These are phyloP conservation scores for Passer domesticus DNA, from an alignment of 2,113 vertebrate genomes.

Conservation along the genomic window DNA sequence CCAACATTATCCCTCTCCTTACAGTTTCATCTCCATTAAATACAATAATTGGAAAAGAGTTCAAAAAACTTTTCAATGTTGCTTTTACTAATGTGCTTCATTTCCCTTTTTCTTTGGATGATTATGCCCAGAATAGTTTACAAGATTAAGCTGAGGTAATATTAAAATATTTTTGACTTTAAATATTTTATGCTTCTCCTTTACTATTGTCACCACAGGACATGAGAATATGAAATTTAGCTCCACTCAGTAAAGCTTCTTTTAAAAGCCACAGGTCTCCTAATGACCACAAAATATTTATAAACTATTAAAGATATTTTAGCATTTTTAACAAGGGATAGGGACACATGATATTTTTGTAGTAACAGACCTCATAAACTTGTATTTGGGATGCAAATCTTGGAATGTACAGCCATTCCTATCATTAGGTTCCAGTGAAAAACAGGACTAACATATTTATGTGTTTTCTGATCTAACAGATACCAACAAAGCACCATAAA, in stretches of 20 bases:
- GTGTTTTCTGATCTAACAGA: not conserved
- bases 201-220: constrained; percentile 20
- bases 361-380: not conserved
- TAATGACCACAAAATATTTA: not conserved
- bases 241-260: not conserved
- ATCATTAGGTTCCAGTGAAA: not conserved
- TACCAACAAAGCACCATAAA: not conserved
- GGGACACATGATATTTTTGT: accelerated
- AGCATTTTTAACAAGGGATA: not conserved
- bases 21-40: not conserved
- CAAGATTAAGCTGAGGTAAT: not conserved
- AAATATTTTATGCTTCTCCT: constrained; percentile 31
- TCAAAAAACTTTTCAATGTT: constrained; percentile 1
- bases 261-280: not conserved
- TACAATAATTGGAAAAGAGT: not conserved
- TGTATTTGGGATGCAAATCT: not conserved
- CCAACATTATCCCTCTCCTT: not conserved
- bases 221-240: not conserved
- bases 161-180: constrained; percentile 14
- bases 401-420: not conserved
- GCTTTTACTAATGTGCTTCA: not conserved
- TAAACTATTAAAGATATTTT: not conserved
- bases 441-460: not conserved
- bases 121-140: not conserved
- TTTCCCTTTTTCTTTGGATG: not conserved